Conservation (phyloP, 2,888 invertebrate genomes). For the Luffia ferchaultella region DNA sequence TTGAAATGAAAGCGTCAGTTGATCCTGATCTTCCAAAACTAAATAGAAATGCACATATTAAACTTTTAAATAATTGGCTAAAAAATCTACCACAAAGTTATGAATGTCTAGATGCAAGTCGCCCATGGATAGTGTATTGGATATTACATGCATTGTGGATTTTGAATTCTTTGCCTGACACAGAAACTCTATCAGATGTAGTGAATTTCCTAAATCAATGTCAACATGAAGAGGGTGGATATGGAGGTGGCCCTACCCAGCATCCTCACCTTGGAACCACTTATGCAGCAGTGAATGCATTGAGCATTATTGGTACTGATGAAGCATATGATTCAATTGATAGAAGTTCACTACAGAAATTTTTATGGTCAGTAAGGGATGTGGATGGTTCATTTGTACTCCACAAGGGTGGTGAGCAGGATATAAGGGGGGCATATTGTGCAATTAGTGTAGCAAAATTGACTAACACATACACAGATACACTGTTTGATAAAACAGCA, state of each 20-base stretch:
- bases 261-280: constrained; percentile 94
- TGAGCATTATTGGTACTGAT: constrained; percentile 88
- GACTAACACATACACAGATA: constrained; percentile 78
- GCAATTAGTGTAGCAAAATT: constrained; percentile 90
- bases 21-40: constrained; percentile 68
- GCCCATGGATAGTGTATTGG: constrained; percentile 98
- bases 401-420: constrained; percentile 92
- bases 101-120: constrained; percentile 90
- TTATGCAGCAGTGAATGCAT: constrained; percentile 94
- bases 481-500: constrained; percentile 84
- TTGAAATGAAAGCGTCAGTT: constrained; percentile 46
- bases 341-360: constrained; percentile 76
- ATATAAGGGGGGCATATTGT: constrained; percentile 97
- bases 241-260: constrained; percentile 95
- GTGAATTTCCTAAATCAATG: constrained; percentile 64
- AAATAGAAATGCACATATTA: constrained; percentile 69
- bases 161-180: constrained; percentile 53
- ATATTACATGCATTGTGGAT: constrained; percentile 89
- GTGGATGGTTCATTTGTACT: constrained; percentile 91
- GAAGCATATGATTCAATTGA: constrained; percentile 90
- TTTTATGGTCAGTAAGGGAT: constrained; percentile 79
- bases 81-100: constrained; percentile 74
- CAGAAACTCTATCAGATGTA: constrained; percentile 38
- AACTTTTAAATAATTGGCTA: constrained; percentile 74
- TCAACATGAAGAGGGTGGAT: constrained; percentile 85